phyloP scores from a whole-genome alignment of 2,113 vertebrate genomes.

The Toxotes jaculatrix region DNA sequence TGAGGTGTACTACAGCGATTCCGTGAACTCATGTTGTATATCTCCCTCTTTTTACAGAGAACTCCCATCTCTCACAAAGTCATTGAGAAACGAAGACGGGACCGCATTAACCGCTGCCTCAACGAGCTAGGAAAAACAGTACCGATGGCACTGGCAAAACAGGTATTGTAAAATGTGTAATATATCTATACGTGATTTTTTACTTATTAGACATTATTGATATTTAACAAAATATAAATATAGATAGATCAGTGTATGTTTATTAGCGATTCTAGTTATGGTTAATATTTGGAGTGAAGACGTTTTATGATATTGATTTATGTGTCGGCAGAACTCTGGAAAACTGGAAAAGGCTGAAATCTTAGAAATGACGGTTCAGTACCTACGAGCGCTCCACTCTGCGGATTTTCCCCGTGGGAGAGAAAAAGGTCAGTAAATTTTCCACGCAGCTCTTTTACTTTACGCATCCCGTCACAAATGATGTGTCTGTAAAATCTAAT shows the following conservation, averaged over 20 bases:
- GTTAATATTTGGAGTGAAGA: neutral
- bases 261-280: neutral
- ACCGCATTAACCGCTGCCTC: conserved; percentile 96
- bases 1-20: no score
- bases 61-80: conserved; percentile 98
- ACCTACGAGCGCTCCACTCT: conserved; percentile 93
- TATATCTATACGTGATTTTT: neutral
- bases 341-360: conserved; percentile 99
- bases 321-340: conserved; percentile 90
- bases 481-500: neutral
- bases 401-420: conserved; percentile 94
- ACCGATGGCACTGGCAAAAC: conserved; percentile 96
- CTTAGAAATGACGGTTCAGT: conserved; percentile 98
- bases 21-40: conserved; percentile 1
- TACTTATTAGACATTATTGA: neutral
- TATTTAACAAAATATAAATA: neutral
- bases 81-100: conserved; percentile 95
- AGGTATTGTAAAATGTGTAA: conserved; percentile 84
- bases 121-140: conserved; percentile 96
- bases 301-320: neutral
- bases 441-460: neutral
- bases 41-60: conserved; percentile 82
- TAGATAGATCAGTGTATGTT: neutral
- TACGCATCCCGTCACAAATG: conserved; percentile 17
- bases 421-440: conserved; percentile 89